Base-by-base conservation (phyloP, 2,113 vertebrate genomes). In the Actinemys pallida region DNA sequence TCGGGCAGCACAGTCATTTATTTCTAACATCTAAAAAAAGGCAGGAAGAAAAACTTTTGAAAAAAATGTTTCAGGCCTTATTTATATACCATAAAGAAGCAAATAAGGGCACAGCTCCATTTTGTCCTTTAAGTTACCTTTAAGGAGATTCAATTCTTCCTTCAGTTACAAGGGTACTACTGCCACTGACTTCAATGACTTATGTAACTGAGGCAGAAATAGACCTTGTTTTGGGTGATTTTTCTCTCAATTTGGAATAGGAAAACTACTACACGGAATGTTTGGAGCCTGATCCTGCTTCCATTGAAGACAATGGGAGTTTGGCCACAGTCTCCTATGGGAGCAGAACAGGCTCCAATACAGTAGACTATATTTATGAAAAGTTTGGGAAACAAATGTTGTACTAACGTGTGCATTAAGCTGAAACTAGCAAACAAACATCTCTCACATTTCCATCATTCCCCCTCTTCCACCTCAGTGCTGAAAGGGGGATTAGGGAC, bases 81-180 rank as follows among this genome's bases (percentile, higher is more conserved):
- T 88, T 83, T 65, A 35, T 11, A n/a, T 47, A 52, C 5, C n/a
- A 31, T 69, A 69, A 84, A 93, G 27, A 86, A 84, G 35, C 3
- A 92, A 92, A 76, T 2, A 57, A 83, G 4, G 54, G 20, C n/a
- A 90, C 35, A 59, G 35, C 19, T 93, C 65, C 84, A 62, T 81
- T 76, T 12, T 19, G 7, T 82, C 1, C 0, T n/a, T 88, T 86
- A 45, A 83, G 24, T 47, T 0, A 1, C 5, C 13, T 39, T 3
- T 29, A 1, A 3, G 14, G 59, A 42, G 10, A 72, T n/a, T 72
- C n/a, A 72, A 20, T 72, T 72, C 29, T 72, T 72, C 65, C n/a
- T n/a, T 69, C 16, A 69, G 35, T 69, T n/a, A 72, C n/a, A 72
- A 10, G 17, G n/a, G 65, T 65, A 65, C 31, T 65, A 65, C 31